A percentile compares a stretch with the other conserved stretches of the same genome.
Evolutionary conservation across 2,888 invertebrate genomes (phyloP).

Genomic region (Andrena camellia): DNA sequence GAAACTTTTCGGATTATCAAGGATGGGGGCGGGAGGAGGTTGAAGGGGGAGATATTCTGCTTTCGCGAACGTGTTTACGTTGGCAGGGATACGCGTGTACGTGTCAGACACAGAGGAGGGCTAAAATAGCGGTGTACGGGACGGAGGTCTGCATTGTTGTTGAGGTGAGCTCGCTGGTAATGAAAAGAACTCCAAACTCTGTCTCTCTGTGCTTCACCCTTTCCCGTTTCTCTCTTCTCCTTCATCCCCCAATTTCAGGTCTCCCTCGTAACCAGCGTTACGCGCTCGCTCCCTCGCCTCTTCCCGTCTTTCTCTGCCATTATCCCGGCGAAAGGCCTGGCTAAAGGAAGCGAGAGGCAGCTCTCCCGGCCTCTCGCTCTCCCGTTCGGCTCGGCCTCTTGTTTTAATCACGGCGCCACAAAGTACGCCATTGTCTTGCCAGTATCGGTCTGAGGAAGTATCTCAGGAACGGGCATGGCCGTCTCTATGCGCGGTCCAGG

Average conservation of each 20-base stretch:
- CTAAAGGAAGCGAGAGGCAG: slow-evolving; percentile 57
- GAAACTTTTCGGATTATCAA: slow-evolving; percentile 38
- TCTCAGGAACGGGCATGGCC: slow-evolving; percentile 63
- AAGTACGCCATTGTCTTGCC: slow-evolving; percentile 81
- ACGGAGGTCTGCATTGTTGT: slow-evolving; percentile 71
- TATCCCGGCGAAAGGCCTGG: slow-evolving; percentile 45
- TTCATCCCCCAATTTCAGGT: slow-evolving; percentile 32
- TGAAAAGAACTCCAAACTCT: slow-evolving; percentile 80
- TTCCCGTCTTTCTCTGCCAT: slow-evolving; percentile 40
- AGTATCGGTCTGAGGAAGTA: slow-evolving; percentile 80
- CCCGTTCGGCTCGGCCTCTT: slow-evolving; percentile 68
- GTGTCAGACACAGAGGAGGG: slow-evolving; percentile 45
- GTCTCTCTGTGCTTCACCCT: slow-evolving; percentile 66
- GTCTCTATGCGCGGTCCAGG: slow-evolving; percentile 54
- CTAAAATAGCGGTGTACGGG: slow-evolving; percentile 58
- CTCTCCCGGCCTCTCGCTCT: slow-evolving; percentile 57
- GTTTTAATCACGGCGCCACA: slow-evolving; percentile 80
- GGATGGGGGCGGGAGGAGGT: no score
- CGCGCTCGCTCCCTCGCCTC: slow-evolving; percentile 38
- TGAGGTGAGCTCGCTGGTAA: slow-evolving; percentile 76
- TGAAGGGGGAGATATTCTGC: background rate
- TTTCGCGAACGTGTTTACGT: slow-evolving; percentile 15
- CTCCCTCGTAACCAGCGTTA: slow-evolving; percentile 29
- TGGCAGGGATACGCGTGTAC: slow-evolving; percentile 8
- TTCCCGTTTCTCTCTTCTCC: slow-evolving; percentile 48